phyloP scores from a whole-genome alignment of 2,797 vertebrate species.

The Florisuga fusca region DNA sequence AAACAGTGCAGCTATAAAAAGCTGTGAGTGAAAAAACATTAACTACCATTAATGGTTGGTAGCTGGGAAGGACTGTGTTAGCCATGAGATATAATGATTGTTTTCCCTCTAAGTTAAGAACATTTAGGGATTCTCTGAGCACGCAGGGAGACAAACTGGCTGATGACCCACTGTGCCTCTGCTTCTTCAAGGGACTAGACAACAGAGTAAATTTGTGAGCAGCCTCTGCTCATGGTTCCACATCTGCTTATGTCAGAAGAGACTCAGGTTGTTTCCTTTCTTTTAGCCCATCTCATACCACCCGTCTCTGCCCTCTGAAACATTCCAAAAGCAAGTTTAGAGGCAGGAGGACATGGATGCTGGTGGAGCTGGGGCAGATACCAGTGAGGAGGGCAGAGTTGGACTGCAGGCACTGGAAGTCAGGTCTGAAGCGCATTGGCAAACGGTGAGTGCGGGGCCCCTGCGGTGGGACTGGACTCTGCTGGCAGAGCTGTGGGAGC shows the following conservation, averaged over 20 bases:
- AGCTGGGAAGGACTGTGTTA: background rate
- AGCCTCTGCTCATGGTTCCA: background rate
- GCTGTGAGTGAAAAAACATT: background rate
- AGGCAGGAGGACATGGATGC: background rate
- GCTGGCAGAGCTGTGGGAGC: background rate
- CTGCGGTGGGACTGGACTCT: background rate
- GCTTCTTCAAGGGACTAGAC: background rate
- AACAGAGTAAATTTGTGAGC: background rate
- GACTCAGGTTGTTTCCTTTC: background rate
- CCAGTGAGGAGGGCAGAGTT: background rate
- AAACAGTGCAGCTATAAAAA: background rate
- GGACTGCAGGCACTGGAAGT: background rate
- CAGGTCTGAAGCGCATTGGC: accelerated
- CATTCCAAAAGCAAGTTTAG: accelerated
- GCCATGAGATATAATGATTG: background rate
- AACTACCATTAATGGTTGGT: background rate
- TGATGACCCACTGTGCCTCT: background rate
- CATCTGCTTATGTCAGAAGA: background rate
- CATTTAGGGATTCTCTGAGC: background rate
- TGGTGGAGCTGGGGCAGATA: background rate
- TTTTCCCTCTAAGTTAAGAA: background rate
- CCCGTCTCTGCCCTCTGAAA: accelerated
- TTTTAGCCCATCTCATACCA: background rate
- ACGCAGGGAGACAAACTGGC: background rate
- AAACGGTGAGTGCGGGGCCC: background rate